Percentiles rank a stretch among this genome's conserved stretches.
phyloP scores from a whole-genome alignment of 2,797 vertebrate genomes.

The Lutjanus argentimaculatus region DNA sequence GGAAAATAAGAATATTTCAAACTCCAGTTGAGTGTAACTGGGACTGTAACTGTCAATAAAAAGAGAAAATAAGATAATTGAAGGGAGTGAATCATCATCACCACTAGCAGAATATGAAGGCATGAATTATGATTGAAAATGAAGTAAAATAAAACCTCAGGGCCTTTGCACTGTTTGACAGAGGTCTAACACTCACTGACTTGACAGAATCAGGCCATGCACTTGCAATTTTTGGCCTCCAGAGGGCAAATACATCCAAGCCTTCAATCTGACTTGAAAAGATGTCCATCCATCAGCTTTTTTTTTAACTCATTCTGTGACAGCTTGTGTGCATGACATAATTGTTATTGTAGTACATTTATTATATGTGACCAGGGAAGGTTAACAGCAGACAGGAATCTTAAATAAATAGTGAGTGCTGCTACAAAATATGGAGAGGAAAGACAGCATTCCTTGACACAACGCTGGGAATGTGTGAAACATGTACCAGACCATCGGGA shows the following conservation, averaged over 20 bases:
- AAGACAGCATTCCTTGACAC: constrained; percentile 35
- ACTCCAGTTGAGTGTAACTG: background rate
- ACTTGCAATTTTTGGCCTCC: constrained; percentile 42
- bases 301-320: background rate
- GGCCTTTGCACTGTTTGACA: background rate
- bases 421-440: constrained; percentile 8
- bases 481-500: constrained; percentile 2
- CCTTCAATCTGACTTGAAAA: background rate
- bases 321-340: background rate
- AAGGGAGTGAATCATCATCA: background rate
- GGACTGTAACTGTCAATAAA: background rate
- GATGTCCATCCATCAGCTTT: background rate
- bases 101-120: background rate
- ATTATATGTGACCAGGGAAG: constrained; percentile 8
- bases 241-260: constrained; percentile 39
- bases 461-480: constrained; percentile 33
- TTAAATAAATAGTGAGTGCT: constrained; percentile 24
- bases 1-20: background rate
- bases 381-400: background rate
- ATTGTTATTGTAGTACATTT: constrained; percentile 11
- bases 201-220: constrained; percentile 16
- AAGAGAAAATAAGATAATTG: background rate
- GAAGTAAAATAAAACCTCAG: background rate
- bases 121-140: background rate
- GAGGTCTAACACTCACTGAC: background rate